Conservation (phyloP, 2,113 vertebrate species). For the Cynopterus brachyotis region DNA sequence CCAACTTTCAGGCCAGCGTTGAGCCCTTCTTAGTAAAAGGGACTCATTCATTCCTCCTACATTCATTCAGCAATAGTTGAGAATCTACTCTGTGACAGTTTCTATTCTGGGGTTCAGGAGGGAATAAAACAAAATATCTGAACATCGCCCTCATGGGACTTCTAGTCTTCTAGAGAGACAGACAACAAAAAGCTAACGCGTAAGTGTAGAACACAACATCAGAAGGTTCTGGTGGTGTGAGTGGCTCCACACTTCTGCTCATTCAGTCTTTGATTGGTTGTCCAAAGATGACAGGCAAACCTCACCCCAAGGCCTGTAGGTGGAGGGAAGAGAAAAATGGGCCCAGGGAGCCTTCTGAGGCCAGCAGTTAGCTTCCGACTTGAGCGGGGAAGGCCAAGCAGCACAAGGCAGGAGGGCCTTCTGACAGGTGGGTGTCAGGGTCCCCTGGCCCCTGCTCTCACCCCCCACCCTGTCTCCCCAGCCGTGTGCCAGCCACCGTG, state of each 20-base stretch:
- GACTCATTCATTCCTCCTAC: background rate
- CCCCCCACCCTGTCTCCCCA: slow-evolving; percentile 69
- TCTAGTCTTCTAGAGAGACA: background rate
- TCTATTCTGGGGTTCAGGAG: background rate
- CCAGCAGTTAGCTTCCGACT: background rate
- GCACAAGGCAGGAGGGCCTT: background rate
- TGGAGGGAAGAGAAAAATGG: background rate
- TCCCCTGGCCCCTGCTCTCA: background rate
- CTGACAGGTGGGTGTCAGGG: background rate
- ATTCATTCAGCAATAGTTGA: background rate
- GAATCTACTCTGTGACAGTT: background rate
- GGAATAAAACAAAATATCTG: background rate
- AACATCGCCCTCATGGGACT: background rate
- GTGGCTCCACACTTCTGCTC: background rate
- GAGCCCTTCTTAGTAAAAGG: background rate
- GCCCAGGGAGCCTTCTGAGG: background rate
- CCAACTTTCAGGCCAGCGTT: background rate
- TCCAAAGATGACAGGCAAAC: background rate
- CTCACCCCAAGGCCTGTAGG: background rate
- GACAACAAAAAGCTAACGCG: background rate
- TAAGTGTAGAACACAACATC: rapidly evolving
- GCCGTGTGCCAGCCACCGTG: slow-evolving; percentile 88
- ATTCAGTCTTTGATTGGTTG: background rate
- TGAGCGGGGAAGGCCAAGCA: background rate
- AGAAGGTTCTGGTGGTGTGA: background rate